phyloP scores from a whole-genome alignment of 2,113 vertebrate species.

The Platysternon megacephalum region DNA sequence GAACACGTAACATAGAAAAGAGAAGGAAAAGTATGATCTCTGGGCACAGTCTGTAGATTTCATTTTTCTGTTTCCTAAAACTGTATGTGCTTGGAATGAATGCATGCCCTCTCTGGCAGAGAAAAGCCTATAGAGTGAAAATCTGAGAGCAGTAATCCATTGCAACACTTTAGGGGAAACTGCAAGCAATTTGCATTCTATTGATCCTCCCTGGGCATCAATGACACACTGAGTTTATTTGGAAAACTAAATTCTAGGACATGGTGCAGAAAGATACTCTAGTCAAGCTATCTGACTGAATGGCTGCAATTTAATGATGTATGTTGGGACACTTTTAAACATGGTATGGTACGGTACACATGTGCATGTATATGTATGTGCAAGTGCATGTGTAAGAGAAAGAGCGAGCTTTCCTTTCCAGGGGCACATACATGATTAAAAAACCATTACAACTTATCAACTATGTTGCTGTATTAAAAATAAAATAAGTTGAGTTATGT shows the following conservation, averaged over 20 bases:
- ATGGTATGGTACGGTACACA: background rate
- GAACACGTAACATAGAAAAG: background rate
- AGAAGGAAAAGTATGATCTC: background rate
- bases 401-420: background rate
- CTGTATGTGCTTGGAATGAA: conserved; percentile 55
- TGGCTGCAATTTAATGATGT: conserved; percentile 62
- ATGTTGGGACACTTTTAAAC: conserved; percentile 14
- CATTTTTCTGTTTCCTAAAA: conserved; percentile 23
- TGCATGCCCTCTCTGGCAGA: conserved; percentile 23
- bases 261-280: conserved; percentile 54
- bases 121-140: conserved; percentile 60
- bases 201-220: conserved; percentile 77
- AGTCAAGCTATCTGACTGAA: conserved; percentile 69
- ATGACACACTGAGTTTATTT: conserved; percentile 72
- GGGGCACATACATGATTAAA: background rate
- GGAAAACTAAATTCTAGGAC: conserved; percentile 77
- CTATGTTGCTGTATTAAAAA: background rate
- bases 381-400: background rate
- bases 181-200: conserved; percentile 82
- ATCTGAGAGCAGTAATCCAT: conserved; percentile 74
- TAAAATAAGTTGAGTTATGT: background rate
- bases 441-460: conserved; percentile 6
- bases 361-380: background rate
- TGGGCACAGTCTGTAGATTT: background rate
- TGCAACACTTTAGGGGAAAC: conserved; percentile 79